These are phyloP conservation scores for Ellobius talpinus DNA, from an alignment of 2,113 vertebrate species.

Conservation along the genomic window DNA sequence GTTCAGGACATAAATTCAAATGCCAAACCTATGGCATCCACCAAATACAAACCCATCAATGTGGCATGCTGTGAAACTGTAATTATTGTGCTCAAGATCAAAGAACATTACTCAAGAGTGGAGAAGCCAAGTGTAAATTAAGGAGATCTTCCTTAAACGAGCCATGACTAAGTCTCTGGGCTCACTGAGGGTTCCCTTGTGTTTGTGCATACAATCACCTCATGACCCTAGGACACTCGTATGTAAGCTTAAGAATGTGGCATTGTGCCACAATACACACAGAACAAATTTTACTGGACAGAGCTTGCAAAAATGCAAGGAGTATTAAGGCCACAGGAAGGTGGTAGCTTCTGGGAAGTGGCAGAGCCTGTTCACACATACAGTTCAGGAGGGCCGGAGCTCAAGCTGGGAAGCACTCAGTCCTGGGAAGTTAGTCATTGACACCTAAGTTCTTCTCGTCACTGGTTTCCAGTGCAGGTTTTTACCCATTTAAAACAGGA, in stretches of 20 bases:
- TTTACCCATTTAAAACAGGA: background rate
- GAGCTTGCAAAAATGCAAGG: background rate
- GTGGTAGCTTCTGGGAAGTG: background rate
- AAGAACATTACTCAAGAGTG: slow-evolving; percentile 74
- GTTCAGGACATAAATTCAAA: slow-evolving; percentile 49
- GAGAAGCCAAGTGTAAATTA: slow-evolving; percentile 73
- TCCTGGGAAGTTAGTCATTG: background rate
- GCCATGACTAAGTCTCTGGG: background rate
- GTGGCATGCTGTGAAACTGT: slow-evolving; percentile 46
- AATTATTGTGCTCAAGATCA: slow-evolving; percentile 72
- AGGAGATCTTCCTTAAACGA: slow-evolving; percentile 49
- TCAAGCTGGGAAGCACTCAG: background rate
- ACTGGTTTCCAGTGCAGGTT: background rate
- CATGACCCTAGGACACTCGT: background rate
- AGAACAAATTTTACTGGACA: background rate
- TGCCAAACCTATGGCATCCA: slow-evolving; percentile 53
- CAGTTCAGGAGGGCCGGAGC: background rate
- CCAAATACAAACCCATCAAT: slow-evolving; percentile 6
- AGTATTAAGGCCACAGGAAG: background rate
- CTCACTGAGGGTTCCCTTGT: background rate
- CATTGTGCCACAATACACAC: background rate
- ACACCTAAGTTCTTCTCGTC: background rate
- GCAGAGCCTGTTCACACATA: background rate
- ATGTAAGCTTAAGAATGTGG: background rate
- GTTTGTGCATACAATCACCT: background rate